phyloP scores from a whole-genome alignment of 2,888 invertebrate species.

The Orchesella flavescens region DNA sequence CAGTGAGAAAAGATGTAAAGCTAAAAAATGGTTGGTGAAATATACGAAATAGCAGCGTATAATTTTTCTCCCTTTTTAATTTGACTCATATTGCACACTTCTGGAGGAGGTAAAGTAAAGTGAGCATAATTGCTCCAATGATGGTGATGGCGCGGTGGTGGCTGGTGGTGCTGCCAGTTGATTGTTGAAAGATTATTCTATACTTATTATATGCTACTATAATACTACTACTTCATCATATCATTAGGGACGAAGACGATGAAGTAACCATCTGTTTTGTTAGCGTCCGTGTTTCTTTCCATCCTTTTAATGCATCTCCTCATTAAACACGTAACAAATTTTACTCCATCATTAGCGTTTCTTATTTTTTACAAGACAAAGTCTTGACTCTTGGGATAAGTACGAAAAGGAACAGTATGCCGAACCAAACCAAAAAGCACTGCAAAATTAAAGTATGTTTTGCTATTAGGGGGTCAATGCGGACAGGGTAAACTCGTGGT shows the following conservation, averaged over 20 bases:
- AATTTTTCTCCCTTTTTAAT: too few relatives aligned
- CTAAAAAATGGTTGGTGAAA: too few relatives aligned
- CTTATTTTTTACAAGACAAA: not conserved
- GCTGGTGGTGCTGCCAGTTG: not conserved
- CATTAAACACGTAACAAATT: not conserved
- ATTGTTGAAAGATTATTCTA: constrained; percentile 3
- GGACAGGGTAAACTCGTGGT: not conserved
- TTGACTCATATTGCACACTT: constrained; percentile 15
- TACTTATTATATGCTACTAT: too few relatives aligned
- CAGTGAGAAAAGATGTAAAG: too few relatives aligned
- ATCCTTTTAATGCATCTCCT: not conserved
- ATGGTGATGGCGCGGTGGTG: too few relatives aligned
- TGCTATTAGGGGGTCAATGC: not conserved
- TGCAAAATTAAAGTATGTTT: not conserved
- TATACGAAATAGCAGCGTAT: too few relatives aligned
- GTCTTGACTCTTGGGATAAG: not conserved
- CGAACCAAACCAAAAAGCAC: not conserved
- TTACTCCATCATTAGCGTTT: constrained; percentile 17
- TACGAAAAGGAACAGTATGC: not conserved
- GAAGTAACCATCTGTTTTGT: not conserved
- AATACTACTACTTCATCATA: too few relatives aligned
- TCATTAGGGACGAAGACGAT: too few relatives aligned
- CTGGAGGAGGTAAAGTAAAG: not conserved
- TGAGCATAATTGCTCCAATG: not conserved
- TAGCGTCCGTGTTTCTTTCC: not conserved